A percentile compares a stretch with the other conserved stretches of the same genome.
Conservation (phyloP, 2,797 vertebrate species). For the Clarias laeviceps region DNA sequence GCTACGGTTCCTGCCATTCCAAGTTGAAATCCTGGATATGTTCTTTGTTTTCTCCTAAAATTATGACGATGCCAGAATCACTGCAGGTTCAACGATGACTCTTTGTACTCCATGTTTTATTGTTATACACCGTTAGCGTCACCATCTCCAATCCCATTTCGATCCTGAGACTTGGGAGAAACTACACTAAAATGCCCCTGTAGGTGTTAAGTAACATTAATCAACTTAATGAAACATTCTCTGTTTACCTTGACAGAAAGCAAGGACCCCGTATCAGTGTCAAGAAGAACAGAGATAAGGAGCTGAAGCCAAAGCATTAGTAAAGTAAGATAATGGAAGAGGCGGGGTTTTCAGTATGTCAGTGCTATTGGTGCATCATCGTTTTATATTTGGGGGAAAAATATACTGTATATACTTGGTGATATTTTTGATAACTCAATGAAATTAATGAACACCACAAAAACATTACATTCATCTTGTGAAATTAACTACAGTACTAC, state of each 20-base stretch:
- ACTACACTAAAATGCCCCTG: not conserved
- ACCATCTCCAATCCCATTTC: not conserved
- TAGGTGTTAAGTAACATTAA: not conserved
- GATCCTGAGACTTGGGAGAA: not conserved
- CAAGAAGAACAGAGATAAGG: not conserved
- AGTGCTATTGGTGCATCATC: not conserved
- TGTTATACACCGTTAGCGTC: not conserved
- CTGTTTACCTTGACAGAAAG: not conserved
- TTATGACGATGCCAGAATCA: not conserved
- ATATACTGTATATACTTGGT: not conserved
- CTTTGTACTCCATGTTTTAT: not conserved
- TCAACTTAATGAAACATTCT: not conserved
- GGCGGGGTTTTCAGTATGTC: not conserved
- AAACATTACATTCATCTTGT: not conserved
- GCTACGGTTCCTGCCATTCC: not conserved
- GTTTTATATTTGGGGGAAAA: not conserved
- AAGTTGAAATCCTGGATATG: not conserved
- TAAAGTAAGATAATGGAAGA: not conserved
- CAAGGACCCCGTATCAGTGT: too few species aligned
- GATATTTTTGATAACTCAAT: not conserved
- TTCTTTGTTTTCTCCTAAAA: not conserved
- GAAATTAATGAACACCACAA: too few species aligned
- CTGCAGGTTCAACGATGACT: not conserved
- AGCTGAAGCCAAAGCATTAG: not conserved
- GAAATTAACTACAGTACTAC: not conserved